Evolutionary conservation across 2,888 invertebrate genomes (phyloP), one percentile per base, ranked within the genome.

Genomic region (Bombylius discolor): DNA sequence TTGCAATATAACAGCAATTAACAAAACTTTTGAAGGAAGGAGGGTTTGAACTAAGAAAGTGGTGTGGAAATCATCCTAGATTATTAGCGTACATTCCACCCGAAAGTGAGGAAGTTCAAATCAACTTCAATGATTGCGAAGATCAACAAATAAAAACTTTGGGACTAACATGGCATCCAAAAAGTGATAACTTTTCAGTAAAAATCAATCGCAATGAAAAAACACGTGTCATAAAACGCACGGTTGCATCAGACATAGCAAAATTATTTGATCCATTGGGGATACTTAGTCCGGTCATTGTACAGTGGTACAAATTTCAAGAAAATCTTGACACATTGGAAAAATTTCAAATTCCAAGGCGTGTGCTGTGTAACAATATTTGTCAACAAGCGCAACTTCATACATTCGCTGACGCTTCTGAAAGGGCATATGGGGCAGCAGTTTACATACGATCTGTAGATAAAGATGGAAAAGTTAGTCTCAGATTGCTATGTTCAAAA

Each of bases 381-480:
- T 32, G 39, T 5, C 23, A 23, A 42, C 42, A 36, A 36, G 47
- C 33, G 12, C 55, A 61, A 48, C n/a, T 61, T 9, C 59, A 60
- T 49, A 51, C 52, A 11, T 61, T 59, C 54, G 53, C 56, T 39
- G 60, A 59, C 34, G 58, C 57, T 7, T 59, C 58, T 14, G 57
- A 58, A 50, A 51, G 31, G 44, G 44, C 44, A n/a, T 44, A 44
- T 44, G 44, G 44, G 13, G 13, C 44, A 44, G 44, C 44, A 44
- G 4, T 11, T 7, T 39, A 39, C 11, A 11, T 39, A 9, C 39
- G 39, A 39, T 7, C 4, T 9, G 39, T 13, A 9, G 13, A 44
- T 4, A 44, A 44, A 36, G 32, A 55, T 45, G 39, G 32, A 34
- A 14, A 23, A 36, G 23, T 53, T 42, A 54, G 31, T 5, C 48